These are phyloP conservation scores for Vollenhovia emeryi DNA, from an alignment of 1,140 invertebrate genomes.

Conservation along the genomic window DNA sequence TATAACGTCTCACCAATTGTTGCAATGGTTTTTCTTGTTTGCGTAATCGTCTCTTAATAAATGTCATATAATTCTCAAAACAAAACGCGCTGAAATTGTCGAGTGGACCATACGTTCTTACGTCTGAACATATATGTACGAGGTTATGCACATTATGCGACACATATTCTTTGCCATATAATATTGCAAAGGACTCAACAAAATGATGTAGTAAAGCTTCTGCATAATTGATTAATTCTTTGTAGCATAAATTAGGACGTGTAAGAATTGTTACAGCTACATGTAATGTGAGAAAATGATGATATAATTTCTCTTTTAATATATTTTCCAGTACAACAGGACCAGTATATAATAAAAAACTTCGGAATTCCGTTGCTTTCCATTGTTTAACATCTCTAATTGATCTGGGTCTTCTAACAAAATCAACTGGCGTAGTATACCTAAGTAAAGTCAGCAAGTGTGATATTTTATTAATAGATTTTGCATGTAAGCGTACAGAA, in stretches of 20 bases:
- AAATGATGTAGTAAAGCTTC: background rate
- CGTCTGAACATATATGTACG: background rate
- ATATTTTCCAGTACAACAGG: background rate
- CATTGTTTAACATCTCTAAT: background rate
- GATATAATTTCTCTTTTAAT: background rate
- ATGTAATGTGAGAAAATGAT: background rate
- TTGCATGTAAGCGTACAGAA: background rate
- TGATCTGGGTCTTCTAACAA: background rate
- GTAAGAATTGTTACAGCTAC: background rate
- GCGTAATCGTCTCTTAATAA: background rate
- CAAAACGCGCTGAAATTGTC: background rate
- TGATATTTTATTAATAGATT: background rate
- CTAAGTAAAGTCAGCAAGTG: background rate
- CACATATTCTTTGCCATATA: background rate
- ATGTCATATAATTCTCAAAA: background rate
- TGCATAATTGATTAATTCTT: background rate
- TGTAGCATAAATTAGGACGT: background rate
- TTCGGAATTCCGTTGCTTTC: constrained; percentile 6
- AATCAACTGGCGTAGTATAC: background rate
- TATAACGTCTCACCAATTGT: background rate
- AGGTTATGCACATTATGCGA: background rate
- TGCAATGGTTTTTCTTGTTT: background rate
- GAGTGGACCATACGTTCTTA: background rate
- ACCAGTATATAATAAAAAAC: background rate
- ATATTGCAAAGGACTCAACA: background rate